These are phyloP conservation scores for Cossypha caffra DNA, from an alignment of 2,797 vertebrate genomes.

Conservation along the genomic window DNA sequence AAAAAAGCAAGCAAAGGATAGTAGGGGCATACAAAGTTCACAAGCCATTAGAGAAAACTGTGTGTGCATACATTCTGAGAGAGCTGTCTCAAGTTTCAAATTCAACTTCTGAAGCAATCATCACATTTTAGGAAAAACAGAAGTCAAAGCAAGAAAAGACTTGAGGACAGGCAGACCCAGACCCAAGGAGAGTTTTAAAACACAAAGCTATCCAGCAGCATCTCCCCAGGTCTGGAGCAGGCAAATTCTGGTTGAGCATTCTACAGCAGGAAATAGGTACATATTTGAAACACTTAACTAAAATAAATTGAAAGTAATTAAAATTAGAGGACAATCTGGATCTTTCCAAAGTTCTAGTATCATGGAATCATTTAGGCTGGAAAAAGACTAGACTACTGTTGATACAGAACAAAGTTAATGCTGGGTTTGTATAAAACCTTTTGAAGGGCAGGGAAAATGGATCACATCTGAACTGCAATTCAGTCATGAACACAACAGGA, in stretches of 20 bases:
- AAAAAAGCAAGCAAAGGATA: not conserved
- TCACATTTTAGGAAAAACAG: not conserved
- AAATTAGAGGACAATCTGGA: not conserved
- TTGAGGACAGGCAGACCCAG: not conserved
- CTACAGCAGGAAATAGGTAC: not conserved
- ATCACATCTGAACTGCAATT: not conserved
- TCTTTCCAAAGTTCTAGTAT: not conserved
- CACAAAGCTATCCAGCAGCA: not conserved
- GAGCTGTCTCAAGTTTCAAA: not conserved
- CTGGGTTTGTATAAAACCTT: not conserved
- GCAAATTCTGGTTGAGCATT: not conserved
- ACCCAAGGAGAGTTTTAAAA: not conserved
- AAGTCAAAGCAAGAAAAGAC: not conserved
- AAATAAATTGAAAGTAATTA: not conserved
- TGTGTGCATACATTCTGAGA: not conserved
- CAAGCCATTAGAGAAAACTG: not conserved
- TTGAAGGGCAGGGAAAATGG: not conserved
- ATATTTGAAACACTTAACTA: not conserved
- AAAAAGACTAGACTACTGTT: not conserved
- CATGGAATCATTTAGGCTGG: rapidly evolving
- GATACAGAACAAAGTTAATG: not conserved
- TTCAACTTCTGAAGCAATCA: not conserved
- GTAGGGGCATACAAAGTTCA: not conserved
- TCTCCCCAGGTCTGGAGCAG: not conserved
- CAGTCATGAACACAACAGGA: not conserved